Conservation (phyloP, 2,113 vertebrate species). For the Saguinus imperator region DNA sequence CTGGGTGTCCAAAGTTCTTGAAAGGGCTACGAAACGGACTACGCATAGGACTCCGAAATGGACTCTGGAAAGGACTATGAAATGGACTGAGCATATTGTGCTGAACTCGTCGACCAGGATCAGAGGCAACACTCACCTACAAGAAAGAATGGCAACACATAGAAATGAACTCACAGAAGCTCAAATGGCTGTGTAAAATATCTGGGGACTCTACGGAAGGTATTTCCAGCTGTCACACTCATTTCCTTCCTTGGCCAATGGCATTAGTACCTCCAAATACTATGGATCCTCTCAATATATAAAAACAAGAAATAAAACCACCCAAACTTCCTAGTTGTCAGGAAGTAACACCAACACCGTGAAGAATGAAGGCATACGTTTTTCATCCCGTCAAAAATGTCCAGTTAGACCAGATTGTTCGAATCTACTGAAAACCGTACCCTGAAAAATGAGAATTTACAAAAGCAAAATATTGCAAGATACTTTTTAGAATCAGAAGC, state of each 20-base stretch:
- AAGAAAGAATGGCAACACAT: slow-evolving; percentile 48
- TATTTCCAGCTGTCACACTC: not conserved
- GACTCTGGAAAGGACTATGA: slow-evolving; percentile 97
- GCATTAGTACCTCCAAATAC: not conserved
- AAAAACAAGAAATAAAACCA: slow-evolving; percentile 41
- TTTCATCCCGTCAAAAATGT: not conserved
- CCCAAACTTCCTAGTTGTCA: not conserved
- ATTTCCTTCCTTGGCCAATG: not conserved
- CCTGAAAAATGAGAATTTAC: not conserved
- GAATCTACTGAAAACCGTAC: slow-evolving; percentile 1
- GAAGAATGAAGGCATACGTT: slow-evolving; percentile 14
- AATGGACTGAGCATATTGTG: slow-evolving; percentile 96
- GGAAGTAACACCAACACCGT: not conserved
- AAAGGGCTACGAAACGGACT: slow-evolving; percentile 94
- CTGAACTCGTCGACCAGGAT: slow-evolving; percentile 94
- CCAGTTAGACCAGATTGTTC: not conserved
- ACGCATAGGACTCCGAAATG: slow-evolving; percentile 93
- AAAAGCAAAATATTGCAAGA: slow-evolving; percentile 31
- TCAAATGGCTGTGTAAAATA: not conserved
- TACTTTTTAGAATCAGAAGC: slow-evolving; percentile 7
- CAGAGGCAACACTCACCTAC: slow-evolving; percentile 96
- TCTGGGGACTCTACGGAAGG: not conserved
- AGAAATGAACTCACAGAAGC: not conserved
- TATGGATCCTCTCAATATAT: not conserved
- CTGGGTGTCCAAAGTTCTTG: slow-evolving; percentile 94